Percentiles rank a stretch among this genome's conserved stretches.
These are phyloP conservation scores for Norana najaformis DNA, from an alignment of 2,888 invertebrate genomes.

Conservation along the genomic window DNA sequence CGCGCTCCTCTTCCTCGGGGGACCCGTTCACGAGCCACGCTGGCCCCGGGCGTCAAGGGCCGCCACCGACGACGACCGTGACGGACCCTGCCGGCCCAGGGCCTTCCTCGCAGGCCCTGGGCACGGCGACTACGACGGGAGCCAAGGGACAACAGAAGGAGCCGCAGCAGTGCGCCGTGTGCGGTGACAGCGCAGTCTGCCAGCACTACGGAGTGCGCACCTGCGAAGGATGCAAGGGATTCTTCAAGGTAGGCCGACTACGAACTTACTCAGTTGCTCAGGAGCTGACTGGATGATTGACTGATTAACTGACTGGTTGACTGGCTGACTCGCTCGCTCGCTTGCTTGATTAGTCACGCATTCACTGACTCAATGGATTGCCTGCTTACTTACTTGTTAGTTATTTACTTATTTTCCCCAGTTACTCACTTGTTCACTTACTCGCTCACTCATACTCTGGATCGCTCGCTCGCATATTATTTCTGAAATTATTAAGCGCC, in stretches of 20 bases:
- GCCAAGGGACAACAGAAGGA: conserved; percentile 18
- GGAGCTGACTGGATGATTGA: neutral
- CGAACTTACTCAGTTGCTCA: neutral
- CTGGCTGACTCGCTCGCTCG: neutral
- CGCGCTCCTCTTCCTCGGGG: conserved; percentile 54
- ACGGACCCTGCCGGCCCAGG: neutral
- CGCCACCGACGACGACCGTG: neutral
- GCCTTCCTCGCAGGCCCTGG: neutral
- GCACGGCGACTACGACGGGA: neutral
- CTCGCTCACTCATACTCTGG: neutral
- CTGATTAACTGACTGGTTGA: neutral
- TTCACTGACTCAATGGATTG: neutral
- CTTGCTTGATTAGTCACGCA: neutral
- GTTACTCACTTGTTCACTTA: neutral
- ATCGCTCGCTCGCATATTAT: neutral
- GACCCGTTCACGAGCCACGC: conserved; percentile 41
- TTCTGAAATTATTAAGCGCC: no score
- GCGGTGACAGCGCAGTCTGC: conserved; percentile 96
- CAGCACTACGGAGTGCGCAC: conserved; percentile 98
- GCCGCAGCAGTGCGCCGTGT: conserved; percentile 78
- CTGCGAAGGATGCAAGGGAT: conserved; percentile 93
- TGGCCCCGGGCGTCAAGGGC: neutral
- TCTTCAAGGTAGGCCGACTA: conserved; percentile 65
- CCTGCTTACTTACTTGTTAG: no score
- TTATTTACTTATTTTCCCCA: no score